phyloP scores from a whole-genome alignment of 30 jellyfish, hydroid and myxozoan genomes.

The Euphysa ruthae region DNA sequence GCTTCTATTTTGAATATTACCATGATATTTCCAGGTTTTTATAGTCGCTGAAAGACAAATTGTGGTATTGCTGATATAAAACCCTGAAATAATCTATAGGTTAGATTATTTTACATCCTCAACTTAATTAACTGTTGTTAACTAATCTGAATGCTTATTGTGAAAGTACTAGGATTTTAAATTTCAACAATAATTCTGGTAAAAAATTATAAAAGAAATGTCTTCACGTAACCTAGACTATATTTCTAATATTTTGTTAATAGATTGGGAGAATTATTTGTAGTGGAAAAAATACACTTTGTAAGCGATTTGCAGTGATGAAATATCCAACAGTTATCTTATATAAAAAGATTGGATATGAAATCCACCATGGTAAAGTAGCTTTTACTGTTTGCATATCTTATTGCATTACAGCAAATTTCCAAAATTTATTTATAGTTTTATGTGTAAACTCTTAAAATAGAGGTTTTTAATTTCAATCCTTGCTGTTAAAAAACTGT shows the following conservation, averaged over 20 bases:
- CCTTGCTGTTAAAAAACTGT: not conserved
- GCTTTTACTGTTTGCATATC: not conserved
- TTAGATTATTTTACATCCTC: too few relatives aligned
- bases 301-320: constrained; percentile 45
- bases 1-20: too few relatives aligned
- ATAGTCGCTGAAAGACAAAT: too few relatives aligned
- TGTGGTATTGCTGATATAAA: too few relatives aligned
- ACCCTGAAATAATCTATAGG: too few relatives aligned
- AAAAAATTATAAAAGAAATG: too few relatives aligned
- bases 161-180: too few relatives aligned
- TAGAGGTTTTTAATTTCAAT: not conserved
- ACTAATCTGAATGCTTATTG: too few relatives aligned
- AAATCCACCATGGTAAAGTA: constrained; percentile 80
- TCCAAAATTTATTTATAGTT: not conserved
- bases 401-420: not conserved
- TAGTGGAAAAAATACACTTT: constrained; percentile 16
- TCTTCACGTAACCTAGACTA: too few relatives aligned
- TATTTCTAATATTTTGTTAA: not conserved
- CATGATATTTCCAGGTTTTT: too few relatives aligned
- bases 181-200: not conserved
- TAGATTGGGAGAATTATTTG: constrained; percentile 73
- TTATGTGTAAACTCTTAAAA: not conserved
- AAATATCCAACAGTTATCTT: constrained; percentile 63
- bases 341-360: constrained; percentile 73
- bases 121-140: too few relatives aligned